Base-by-base conservation (phyloP, 2,888 invertebrate genomes). In the Drosophila kokeensis region DNA sequence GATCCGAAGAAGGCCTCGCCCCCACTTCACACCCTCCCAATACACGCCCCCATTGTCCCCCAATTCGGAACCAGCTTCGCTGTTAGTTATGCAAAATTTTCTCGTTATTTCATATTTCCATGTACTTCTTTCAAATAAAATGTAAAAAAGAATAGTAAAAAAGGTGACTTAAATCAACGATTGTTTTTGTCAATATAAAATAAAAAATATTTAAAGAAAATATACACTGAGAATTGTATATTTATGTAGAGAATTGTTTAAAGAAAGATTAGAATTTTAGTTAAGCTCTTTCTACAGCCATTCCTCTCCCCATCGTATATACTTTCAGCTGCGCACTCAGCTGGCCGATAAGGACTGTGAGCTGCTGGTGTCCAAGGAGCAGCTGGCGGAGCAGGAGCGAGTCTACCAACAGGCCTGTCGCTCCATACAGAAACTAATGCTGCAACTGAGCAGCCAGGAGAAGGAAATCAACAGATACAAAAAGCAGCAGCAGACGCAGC, bases 321-420 rank as follows among this genome's bases (percentile, higher is more conserved):
- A 42, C 10, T 84, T 86, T 45, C 69, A 84, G 45, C 73, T 86
- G 38, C 92, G 91, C 72, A 77, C 81, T 34, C 82, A 91, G 38
- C 67, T 93, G 66, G 93, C 92, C 27, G 91, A 93, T 58, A 92
- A 89, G 69, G 81, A 76, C 4, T 92, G 92, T 54, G 88, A 91
- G 72, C 79, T 93, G 3, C 91, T 92, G 62, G 93, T 93, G 21
- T 72, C 89, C 2, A 89, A 92, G 54, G 90, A 90, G 52, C 86
- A 92, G 66, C 74, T 93, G 0, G 71, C 87, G 55, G 90, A 90
- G 48, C 90, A 90, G 15, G 89, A 89, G 4, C 81, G 86, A 38
- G 85, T 90, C 29, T 90, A 93, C 62, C 92, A 93, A 15, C 91
- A 92, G 67, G 91, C 92, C 2, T 92, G 91, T 42, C 90, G 91